Base-by-base conservation (phyloP, 2,797 vertebrate genomes). In the Picus viridis region DNA sequence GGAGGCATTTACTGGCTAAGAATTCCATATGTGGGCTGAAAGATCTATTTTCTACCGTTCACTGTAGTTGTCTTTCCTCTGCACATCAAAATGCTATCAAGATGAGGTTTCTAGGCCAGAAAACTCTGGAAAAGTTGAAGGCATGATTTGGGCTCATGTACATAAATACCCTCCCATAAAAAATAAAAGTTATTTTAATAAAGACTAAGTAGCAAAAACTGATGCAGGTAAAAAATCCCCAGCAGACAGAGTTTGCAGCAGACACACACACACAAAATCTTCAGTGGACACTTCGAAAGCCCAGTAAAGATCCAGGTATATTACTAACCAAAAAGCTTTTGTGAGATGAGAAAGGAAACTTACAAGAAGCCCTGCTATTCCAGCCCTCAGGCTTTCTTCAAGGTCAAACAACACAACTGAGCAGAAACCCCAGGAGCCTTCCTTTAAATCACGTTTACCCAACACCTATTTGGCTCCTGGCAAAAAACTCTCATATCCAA, bases 21-120 rank as follows among this genome's bases (percentile, higher is more conserved):
- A 92, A 95, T 87, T 94, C 86, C 96, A 95, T 91, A 97, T 95
- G 95, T 93, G 69, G 45, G 70, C 90, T 94, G 91, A 96, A 94
- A 93, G 86, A 58, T 70, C 27, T 56, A 54, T 71, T 94, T 91
- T 77, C 78, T 79, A 87, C 58, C 74, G 91, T 90, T 79, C 86
- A n/a, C 27, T 43, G 49, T 43, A 76, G 71, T 16, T 93, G 86
- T 56, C 62, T 87, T 70, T 29, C 61, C 54, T 12, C 22, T 83
- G 74, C 80, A 59, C 78, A 83, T 93, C 74, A 86, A 95, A 93
- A 96, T 84, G 47, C 24, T 77, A 95, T 94, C 93, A 97, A 96
- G 83, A 94, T 93, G 89, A 85, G 39, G 32, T 83, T 93, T 94
- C 59, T 76, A 86, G 12, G 86, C 59, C 57, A 94, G 83, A 88